Evolutionary conservation across 2,113 vertebrate species (phyloP).

Genomic region (Cnemophilus loriae): DNA sequence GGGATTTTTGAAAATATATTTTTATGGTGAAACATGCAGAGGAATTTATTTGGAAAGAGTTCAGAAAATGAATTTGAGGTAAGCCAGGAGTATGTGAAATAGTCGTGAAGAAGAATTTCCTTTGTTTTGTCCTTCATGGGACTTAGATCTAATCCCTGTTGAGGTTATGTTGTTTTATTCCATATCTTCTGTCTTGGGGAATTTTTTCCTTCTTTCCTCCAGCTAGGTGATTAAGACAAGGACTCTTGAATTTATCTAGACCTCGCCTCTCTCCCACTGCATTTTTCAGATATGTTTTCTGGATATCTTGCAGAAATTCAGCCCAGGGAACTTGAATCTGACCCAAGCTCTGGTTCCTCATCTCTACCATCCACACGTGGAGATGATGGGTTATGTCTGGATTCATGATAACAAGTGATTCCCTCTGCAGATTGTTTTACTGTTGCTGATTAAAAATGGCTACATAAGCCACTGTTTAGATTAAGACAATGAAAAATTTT

Average conservation of each 20-base stretch:
- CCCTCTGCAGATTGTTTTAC: not conserved
- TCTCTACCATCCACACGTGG: not conserved
- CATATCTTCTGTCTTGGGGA: not conserved
- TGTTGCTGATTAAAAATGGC: not conserved
- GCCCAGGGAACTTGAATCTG: rapidly evolving
- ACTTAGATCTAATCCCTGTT: not conserved
- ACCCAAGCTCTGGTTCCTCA: not conserved
- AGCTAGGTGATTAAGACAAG: not conserved
- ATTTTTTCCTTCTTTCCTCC: not conserved
- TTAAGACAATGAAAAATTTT: not conserved
- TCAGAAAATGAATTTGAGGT: not conserved
- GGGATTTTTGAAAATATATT: not conserved
- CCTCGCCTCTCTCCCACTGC: not conserved
- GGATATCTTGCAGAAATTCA: not conserved
- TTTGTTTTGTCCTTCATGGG: not conserved
- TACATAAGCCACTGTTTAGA: not conserved
- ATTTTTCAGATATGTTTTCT: not conserved
- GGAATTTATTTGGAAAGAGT: not conserved
- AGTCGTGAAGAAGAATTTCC: not conserved
- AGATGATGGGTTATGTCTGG: not conserved
- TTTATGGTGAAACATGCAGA: not conserved
- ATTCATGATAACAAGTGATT: not conserved
- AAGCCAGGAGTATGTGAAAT: not conserved
- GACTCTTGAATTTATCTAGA: not conserved
- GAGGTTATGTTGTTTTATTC: not conserved